Conservation (phyloP, 2,888 invertebrate genomes). For the Xanthia togata region DNA sequence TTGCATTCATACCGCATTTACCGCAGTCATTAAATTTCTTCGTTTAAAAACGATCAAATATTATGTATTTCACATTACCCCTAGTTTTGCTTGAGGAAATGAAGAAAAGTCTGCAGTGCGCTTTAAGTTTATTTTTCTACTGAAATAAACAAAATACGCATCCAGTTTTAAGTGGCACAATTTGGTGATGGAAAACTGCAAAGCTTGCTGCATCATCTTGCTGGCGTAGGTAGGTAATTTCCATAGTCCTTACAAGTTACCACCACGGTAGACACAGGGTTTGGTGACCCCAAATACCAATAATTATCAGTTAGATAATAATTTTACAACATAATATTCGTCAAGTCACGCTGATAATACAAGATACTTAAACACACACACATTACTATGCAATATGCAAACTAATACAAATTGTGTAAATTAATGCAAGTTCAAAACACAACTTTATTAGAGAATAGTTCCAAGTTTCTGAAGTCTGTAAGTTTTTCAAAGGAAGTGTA, state of each 20-base stretch:
- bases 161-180: background rate
- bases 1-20: constrained; percentile 44
- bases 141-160: background rate
- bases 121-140: background rate
- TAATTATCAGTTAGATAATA: constrained; percentile 15
- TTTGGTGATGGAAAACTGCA: too few species aligned
- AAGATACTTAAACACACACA: background rate
- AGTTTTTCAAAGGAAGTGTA: too few species aligned
- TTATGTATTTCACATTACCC: constrained; percentile 21
- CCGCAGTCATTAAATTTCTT: constrained; percentile 19
- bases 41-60: constrained; percentile 27
- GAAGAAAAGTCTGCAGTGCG: background rate
- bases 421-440: background rate
- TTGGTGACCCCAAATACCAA: constrained; percentile 11
- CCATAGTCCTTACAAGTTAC: background rate
- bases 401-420: background rate
- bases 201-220: background rate
- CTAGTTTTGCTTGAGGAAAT: background rate
- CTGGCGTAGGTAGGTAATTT: background rate
- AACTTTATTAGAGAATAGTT: too few species aligned
- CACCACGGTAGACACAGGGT: constrained; percentile 2
- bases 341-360: constrained; percentile 23
- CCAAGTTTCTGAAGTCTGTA: too few species aligned
- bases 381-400: background rate
- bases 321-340: constrained; percentile 5